Conservation (phyloP, 2,797 vertebrate genomes). For the Myotis pilosus region DNA sequence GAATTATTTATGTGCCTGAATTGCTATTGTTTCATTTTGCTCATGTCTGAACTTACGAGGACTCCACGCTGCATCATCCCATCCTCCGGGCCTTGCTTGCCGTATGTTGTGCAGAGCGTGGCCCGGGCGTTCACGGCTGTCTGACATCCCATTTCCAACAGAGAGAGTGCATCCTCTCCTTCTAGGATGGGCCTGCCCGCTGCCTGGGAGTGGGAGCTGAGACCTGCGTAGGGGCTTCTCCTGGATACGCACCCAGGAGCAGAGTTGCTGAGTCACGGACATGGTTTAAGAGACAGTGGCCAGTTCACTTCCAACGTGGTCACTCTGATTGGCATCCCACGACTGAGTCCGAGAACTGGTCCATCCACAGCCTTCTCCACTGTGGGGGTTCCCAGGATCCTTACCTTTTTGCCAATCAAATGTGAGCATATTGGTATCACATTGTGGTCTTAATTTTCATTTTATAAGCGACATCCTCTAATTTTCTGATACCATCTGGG, state of each 20-base stretch:
- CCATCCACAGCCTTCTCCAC: background rate
- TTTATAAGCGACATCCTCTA: background rate
- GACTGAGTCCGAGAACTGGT: background rate
- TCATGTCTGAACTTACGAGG: background rate
- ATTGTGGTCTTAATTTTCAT: background rate
- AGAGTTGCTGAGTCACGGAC: background rate
- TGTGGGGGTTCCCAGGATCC: no score
- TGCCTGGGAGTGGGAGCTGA: background rate
- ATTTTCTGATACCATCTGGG: background rate
- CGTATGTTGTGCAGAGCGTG: no score
- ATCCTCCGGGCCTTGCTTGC: background rate
- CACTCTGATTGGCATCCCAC: background rate
- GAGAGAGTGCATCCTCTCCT: no score
- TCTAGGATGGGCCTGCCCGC: background rate
- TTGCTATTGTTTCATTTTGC: background rate
- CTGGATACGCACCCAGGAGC: background rate
- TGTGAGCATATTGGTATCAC: background rate
- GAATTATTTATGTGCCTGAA: background rate
- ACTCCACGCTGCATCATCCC: background rate
- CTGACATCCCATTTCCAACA: background rate
- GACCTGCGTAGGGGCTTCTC: background rate
- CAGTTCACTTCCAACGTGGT: background rate
- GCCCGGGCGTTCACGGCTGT: no score
- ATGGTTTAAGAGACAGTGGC: background rate
- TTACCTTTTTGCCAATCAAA: no score